A percentile compares a stretch with the other conserved stretches of the same genome.
phyloP scores from a whole-genome alignment of 1,140 invertebrate species.

The Drosophila parvula region DNA sequence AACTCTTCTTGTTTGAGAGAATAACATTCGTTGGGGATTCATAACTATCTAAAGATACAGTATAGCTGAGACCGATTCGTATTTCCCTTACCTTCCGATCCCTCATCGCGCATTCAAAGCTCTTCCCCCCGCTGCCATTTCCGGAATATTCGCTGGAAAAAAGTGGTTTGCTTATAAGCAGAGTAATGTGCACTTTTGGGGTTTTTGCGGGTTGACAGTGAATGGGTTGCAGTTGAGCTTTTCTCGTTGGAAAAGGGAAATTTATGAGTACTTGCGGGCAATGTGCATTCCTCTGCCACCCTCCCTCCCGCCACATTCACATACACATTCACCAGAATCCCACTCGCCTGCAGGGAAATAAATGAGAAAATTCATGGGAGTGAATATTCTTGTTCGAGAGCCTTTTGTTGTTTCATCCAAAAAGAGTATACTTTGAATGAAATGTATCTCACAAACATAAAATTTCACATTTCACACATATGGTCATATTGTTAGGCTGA shows the following conservation, averaged over 20 bases:
- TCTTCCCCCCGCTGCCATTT: neutral
- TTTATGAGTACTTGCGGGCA: conserved; percentile 63
- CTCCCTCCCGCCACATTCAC: neutral
- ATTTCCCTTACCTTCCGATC: conserved; percentile 32
- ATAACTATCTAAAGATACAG: neutral
- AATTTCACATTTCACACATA: neutral
- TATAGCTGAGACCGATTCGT: neutral
- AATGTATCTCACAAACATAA: conserved; percentile 11
- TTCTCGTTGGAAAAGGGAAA: conserved; percentile 53
- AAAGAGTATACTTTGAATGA: conserved; percentile 5
- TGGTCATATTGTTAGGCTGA: neutral
- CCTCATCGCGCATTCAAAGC: conserved; percentile 14
- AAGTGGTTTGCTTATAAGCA: conserved; percentile 54
- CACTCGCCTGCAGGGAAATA: conserved; percentile 13
- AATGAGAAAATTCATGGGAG: conserved; percentile 36
- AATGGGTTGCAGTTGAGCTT: conserved; percentile 38
- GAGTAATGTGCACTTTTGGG: conserved; percentile 48
- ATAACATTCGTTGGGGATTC: neutral
- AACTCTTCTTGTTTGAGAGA: no score
- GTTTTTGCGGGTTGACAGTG: conserved; percentile 29
- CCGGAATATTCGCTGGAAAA: conserved; percentile 25
- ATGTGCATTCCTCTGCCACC: conserved; percentile 18
- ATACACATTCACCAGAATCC: conserved; percentile 5
- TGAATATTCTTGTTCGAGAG: conserved; percentile 13
- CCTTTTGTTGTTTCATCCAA: conserved; percentile 5